Base-by-base conservation (phyloP, 2,797 vertebrate genomes). In the Clarias fuscus region DNA sequence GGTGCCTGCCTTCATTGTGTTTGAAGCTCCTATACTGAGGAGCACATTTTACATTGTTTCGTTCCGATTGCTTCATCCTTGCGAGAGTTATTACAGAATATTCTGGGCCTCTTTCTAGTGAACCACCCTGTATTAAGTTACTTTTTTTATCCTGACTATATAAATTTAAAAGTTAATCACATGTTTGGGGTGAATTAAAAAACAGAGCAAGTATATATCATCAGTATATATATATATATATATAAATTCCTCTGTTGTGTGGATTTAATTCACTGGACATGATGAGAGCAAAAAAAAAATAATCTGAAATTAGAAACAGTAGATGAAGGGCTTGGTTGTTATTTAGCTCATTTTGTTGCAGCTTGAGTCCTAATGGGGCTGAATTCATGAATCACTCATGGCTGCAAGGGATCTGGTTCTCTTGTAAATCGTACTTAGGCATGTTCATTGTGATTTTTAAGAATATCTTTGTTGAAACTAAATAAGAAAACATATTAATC, bases 291-390 rank as follows among this genome's bases (percentile, higher is more conserved):
- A 85, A 84, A 80, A 87, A 75, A 83, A 83, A 53, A 48, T 7
- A 48, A 48, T 48, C 86, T 10, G 56, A 22, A 89, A 88, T 85
- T 86, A 65, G 37, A 84, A 83, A 86, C 84, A 79, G 53, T 56
- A 56, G 53, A 88, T 59, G 85, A 85, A 83, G 58, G 43, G 77
- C 65, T 65, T 14, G 76, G 83, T 65, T 88, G 48, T 85, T 78
- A 77, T 82, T 89, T 58, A 67, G 30, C 58, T 71, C 80, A 85
- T 88, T 84, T 82, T 86, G 84, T 85, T 90, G 87, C 86, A 88
- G 90, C 85, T 71, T 87, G 88, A 92, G 92, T 89, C 90, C 75
- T 85, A 89, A 88, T 88, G 83, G 87, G 72, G 22, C 59, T 37
- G 59, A 24, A 78, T 83, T 75, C 83, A 84, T 77, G 27, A 84